Evolutionary conservation across 2,113 vertebrate species (phyloP).

Genomic region (Monopterus albus): DNA sequence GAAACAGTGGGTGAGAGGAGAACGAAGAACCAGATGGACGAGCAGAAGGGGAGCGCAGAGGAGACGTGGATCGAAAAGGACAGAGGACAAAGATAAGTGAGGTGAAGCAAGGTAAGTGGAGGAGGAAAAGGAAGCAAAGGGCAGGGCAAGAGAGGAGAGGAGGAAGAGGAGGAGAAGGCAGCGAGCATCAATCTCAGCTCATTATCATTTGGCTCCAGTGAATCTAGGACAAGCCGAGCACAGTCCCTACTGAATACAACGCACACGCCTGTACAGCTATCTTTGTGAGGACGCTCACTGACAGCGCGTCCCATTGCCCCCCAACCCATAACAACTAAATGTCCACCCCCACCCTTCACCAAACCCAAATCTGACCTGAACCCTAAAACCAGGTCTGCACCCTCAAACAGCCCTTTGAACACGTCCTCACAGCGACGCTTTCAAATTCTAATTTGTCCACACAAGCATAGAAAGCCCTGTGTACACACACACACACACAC

Average conservation of each 20-base stretch:
- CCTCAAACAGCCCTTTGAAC: neutral
- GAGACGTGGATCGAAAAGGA: neutral
- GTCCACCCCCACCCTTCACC: too few species aligned
- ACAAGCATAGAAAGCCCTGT: too few species aligned
- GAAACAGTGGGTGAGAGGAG: neutral
- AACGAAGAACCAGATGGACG: neutral
- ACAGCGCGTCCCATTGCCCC: neutral
- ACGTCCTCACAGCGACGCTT: neutral
- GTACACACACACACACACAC: neutral
- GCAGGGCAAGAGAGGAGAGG: neutral
- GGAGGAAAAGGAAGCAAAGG: neutral
- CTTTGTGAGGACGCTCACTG: neutral
- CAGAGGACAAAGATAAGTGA: neutral
- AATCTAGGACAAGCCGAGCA: slow-evolving; percentile 66
- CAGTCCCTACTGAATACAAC: slow-evolving; percentile 42
- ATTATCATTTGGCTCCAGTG: slow-evolving; percentile 68
- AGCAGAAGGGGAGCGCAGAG: neutral
- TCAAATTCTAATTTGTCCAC: too few species aligned
- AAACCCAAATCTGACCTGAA: neutral
- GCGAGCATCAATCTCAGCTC: slow-evolving; percentile 66
- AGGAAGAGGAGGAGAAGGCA: slow-evolving; percentile 19
- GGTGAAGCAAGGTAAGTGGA: neutral
- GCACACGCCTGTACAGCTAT: neutral
- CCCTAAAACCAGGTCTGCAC: neutral
- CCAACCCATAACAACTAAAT: too few species aligned